These are phyloP conservation scores for Allolobophora icterica DNA, from an alignment of 2,888 invertebrate species.

Conservation along the genomic window DNA sequence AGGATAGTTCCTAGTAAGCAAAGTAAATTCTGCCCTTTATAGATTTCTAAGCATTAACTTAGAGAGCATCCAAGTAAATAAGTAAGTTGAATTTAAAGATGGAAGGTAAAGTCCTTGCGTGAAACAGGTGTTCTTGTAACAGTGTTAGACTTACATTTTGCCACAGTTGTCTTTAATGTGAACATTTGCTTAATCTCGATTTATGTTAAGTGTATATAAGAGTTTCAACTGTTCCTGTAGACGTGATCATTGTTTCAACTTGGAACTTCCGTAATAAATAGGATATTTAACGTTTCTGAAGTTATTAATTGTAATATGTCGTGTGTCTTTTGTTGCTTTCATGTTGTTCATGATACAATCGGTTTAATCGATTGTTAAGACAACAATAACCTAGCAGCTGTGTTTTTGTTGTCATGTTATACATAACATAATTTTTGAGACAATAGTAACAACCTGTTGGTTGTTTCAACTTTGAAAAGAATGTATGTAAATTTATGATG, in stretches of 20 bases:
- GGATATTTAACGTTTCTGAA: neutral
- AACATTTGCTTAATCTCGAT: slow-evolving; percentile 1
- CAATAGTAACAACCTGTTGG: neutral
- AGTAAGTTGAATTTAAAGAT: neutral
- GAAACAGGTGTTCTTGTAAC: neutral
- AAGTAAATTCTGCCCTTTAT: neutral
- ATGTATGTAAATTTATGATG: neutral
- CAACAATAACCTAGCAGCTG: neutral
- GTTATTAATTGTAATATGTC: neutral
- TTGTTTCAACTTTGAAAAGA: neutral
- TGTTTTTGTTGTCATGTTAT: too few relatives aligned
- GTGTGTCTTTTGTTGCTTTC: neutral
- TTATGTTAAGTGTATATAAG: slow-evolving; percentile 4
- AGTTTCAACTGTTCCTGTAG: neutral
- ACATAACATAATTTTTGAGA: too few relatives aligned
- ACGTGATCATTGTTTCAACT: neutral
- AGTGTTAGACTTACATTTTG: neutral
- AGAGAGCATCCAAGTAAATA: neutral
- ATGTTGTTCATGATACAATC: neutral
- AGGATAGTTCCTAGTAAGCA: neutral
- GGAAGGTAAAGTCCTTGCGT: neutral
- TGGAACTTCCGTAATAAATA: neutral
- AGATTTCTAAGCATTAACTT: neutral
- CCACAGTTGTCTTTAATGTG: neutral
- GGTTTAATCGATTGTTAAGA: neutral